These are phyloP conservation scores for Melipona bicolor DNA, from an alignment of 2,888 invertebrate genomes.

Conservation along the genomic window DNA sequence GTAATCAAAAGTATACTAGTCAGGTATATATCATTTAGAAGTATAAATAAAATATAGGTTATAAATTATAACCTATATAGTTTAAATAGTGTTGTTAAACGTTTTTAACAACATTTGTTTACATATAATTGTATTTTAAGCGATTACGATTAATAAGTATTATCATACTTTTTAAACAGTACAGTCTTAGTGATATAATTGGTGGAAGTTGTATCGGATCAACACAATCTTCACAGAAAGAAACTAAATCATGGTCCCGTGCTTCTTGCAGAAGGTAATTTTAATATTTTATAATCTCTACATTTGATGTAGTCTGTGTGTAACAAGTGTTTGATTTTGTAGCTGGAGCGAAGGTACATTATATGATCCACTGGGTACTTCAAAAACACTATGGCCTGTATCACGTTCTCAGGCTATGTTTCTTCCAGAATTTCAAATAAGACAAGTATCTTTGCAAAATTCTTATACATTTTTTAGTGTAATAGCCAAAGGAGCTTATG, in stretches of 20 bases:
- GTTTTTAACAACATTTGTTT: not conserved
- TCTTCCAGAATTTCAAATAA: conserved; percentile 94
- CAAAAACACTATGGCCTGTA: conserved; percentile 93
- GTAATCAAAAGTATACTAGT: conserved; percentile 77
- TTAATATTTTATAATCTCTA: conserved; percentile 68
- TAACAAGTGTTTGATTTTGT: conserved; percentile 71
- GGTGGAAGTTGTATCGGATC: conserved; percentile 73
- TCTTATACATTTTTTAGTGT: conserved; percentile 88
- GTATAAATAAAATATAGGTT: conserved; percentile 11
- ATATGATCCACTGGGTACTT: conserved; percentile 85
- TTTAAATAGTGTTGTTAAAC: conserved; percentile 8
- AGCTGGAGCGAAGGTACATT: conserved; percentile 89
- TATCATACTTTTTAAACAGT: conserved; percentile 68
- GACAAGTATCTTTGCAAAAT: conserved; percentile 74
- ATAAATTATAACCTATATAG: conserved; percentile 69
- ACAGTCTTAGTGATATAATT: conserved; percentile 77
- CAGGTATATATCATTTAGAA: conserved; percentile 72
- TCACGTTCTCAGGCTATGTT: conserved; percentile 93
- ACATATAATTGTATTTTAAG: not conserved
- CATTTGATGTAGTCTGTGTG: conserved; percentile 17
- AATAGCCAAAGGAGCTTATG: conserved; percentile 96
- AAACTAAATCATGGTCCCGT: conserved; percentile 87
- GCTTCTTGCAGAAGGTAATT: conserved; percentile 87
- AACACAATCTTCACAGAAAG: conserved; percentile 67
- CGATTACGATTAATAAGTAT: not conserved